Evolutionary conservation across 2,113 vertebrate genomes (phyloP), one percentile per base, ranked within the genome.

Genomic region (Hemibagrus wyckioides): DNA sequence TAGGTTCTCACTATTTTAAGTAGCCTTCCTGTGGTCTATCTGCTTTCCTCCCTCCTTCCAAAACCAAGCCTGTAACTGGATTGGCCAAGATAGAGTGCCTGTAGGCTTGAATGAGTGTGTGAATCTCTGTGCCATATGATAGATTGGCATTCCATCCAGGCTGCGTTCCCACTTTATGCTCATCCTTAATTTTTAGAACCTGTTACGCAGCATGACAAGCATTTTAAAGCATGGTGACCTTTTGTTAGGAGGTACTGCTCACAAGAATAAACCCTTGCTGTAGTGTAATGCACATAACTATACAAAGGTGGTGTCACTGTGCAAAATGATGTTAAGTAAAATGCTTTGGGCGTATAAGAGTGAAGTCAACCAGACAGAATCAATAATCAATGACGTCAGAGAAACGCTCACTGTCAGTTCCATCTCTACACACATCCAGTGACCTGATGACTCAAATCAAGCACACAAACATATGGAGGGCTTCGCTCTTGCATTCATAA

Each of bases 381-480:
- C 28, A 54, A 33, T 54, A 79, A 52, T 79, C n/a, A 54, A 4
- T 54, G 75, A 77, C 6, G 44, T 52, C 44, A 52, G 48, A 77
- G 73, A 76, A 13, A 2, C 19, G 21, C 39, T 73, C 39, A 54
- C 50, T 33, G 30, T 36, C 52, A 36, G 10, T 80, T 80, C 21
- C 30, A 80, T 80, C 52, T 57, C n/a, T 56, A 56, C 30, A 23
- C n/a, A 80, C 50, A 79, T 79, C n/a, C 75, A 33, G 10, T 56
- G 50, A 56, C 28, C 23, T 65, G 39, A 65, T 48, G 25, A 48
- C 39, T 30, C 48, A 30, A 83, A 50, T 48, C 59, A 65, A 86
- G 25, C 85, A 86, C 54, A 81, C 33, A 69, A 63, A 44, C n/a
- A 41, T 33, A 65, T 33, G 50, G n/a, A 79, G 30, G 33, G 33